Percentiles rank a stretch among this genome's conserved stretches.
These are phyloP conservation scores for Anastrepha ludens DNA, from an alignment of 1,140 invertebrate species.

Conservation along the genomic window DNA sequence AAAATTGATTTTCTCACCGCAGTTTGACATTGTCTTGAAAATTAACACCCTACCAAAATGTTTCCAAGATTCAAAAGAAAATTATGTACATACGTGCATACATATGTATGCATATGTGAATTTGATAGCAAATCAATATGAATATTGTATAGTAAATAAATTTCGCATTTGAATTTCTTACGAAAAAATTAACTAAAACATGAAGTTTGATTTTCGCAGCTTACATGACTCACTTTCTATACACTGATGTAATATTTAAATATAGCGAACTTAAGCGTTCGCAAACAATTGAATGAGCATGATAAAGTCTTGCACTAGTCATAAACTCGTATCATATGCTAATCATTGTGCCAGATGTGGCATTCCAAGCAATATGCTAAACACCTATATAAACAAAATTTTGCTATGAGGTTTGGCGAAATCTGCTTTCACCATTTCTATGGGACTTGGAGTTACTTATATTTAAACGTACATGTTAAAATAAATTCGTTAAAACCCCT, in stretches of 20 bases:
- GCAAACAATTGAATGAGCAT: conserved; percentile 6
- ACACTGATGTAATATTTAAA: conserved; percentile 22
- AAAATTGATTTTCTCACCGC: conserved; percentile 40
- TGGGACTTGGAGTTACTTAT: background rate
- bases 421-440: conserved; percentile 12
- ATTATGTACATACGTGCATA: background rate
- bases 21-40: conserved; percentile 7
- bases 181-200: background rate
- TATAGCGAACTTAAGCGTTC: background rate
- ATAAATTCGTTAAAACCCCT: background rate
- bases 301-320: background rate
- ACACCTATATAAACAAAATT: conserved; percentile 31
- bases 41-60: background rate
- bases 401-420: conserved; percentile 11
- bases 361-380: background rate
- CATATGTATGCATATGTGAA: background rate
- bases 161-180: background rate
- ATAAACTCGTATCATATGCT: conserved; percentile 16
- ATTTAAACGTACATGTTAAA: background rate
- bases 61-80: background rate
- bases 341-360: conserved; percentile 37
- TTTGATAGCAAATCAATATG: conserved; percentile 28
- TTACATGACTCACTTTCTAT: conserved; percentile 35
- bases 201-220: conserved; percentile 21
- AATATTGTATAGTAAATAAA: background rate